Evolutionary conservation across 2,113 vertebrate species (phyloP), one percentile per base, ranked within the genome.

Genomic region (Sitta europaea): DNA sequence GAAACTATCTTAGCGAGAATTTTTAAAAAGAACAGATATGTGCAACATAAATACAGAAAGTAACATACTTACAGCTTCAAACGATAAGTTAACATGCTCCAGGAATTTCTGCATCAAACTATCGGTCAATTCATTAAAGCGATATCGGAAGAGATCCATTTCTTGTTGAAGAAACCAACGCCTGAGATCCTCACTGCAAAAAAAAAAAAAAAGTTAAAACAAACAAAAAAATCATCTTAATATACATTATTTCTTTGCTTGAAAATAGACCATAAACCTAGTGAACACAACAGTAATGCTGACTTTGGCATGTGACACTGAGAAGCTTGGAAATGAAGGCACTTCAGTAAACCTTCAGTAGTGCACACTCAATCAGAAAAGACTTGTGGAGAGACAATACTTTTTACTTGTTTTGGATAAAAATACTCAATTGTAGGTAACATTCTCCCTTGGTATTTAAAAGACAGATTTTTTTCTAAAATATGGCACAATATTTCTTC

Each of bases 141-240:
- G 99, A 24, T 98, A 99, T 45, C 98, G 98, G 86, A 99, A 99
- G 25, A 99, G 98, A 97, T 99, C 99, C 95, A 99, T 98, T 97
- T 99, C 99, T 96, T 99, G 99, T 87, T 99, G 99, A 93, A 99
- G 99, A 94, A 99, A 99, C 99, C 99, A 99, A 25, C 99, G 98
- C 42, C 99, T 98, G 67, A 99, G 98, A 77, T 99, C 99, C 94
- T 99, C 99, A 43, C 99, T 99, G 88, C 7, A 97, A 93, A 28
- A 27, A 51, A 54, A 67, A 12, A 14, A 13, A 3, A 7, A n/a
- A n/a, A n/a, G n/a, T n/a, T 5, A 36, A n/a, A 12, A 31, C 63
- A 29, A 36, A 47, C 10, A 21, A 18, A 43, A 42, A 42, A 42
- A 42, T 5, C 40, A 42, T n/a, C n/a, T n/a, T n/a, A 57, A 62